phyloP scores from a whole-genome alignment of 2,888 invertebrate species.

The Ametastegia equiseti region DNA sequence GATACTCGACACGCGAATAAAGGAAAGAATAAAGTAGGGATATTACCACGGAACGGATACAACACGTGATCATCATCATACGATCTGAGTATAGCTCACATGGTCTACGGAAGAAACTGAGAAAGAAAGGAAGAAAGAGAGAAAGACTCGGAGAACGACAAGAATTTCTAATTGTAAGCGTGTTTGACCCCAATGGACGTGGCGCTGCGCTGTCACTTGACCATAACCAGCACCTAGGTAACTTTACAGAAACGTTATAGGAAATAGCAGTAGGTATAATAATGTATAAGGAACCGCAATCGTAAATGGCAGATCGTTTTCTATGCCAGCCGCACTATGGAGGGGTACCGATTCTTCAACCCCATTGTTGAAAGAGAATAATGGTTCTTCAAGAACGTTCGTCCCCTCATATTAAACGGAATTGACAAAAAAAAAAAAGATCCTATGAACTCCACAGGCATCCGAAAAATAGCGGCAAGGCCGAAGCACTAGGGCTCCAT shows the following conservation, averaged over 20 bases:
- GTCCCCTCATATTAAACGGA: too few relatives aligned
- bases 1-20: slow-evolving; percentile 30
- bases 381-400: not conserved
- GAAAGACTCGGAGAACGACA: not conserved
- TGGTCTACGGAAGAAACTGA: not conserved
- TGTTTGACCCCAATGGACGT: slow-evolving; percentile 30
- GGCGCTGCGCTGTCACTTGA: not conserved
- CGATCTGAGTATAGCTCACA: too few relatives aligned
- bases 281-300: too few relatives aligned
- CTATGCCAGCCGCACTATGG: not conserved
- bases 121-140: not conserved
- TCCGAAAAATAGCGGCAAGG: too few relatives aligned
- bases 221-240: slow-evolving; percentile 24
- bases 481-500: too few relatives aligned
- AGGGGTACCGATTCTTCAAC: not conserved
- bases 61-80: too few relatives aligned
- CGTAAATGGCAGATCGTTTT: not conserved
- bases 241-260: not conserved
- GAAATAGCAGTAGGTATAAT: not conserved
- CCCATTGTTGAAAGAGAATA: not conserved
- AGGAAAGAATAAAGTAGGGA: slow-evolving; percentile 27
- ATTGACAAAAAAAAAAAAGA: too few relatives aligned
- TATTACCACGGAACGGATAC: too few relatives aligned
- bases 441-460: too few relatives aligned
- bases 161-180: slow-evolving; percentile 17